phyloP scores from a whole-genome alignment of 2,113 vertebrate species.

The Cyprinodon tularosa region DNA sequence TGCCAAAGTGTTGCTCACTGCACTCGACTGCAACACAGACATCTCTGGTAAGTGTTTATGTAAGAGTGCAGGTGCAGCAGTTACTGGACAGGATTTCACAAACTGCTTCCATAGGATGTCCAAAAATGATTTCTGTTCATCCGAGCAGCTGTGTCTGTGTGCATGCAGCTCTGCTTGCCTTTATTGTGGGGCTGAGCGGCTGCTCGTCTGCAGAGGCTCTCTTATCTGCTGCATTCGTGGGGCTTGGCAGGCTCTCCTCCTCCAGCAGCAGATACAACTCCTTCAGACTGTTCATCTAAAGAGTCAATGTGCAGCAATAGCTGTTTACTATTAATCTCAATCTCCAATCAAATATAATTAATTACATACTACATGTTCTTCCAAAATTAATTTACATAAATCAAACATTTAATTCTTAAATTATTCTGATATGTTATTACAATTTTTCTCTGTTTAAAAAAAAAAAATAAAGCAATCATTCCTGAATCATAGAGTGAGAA shows the following conservation, averaged over 20 bases:
- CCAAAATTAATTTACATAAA: background rate
- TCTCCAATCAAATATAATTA: background rate
- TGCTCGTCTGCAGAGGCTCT: constrained; percentile 79
- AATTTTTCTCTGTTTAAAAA: background rate
- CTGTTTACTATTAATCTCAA: background rate
- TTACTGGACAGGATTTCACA: background rate
- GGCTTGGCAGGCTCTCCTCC: constrained; percentile 85
- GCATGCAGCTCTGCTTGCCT: constrained; percentile 52
- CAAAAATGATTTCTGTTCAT: background rate
- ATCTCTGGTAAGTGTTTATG: background rate
- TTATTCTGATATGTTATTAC: background rate
- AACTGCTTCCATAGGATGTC: background rate
- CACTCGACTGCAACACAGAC: constrained; percentile 79
- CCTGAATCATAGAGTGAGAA: background rate
- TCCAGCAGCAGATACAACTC: constrained; percentile 92
- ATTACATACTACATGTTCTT: background rate
- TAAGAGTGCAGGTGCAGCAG: background rate
- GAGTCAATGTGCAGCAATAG: constrained; percentile 24
- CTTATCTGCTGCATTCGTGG: constrained; percentile 85
- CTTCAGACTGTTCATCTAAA: constrained; percentile 93
- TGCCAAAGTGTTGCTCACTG: constrained; percentile 88
- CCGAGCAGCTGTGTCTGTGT: background rate
- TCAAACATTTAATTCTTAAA: background rate
- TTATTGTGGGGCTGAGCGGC: constrained; percentile 81
- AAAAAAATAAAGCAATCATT: background rate